These are phyloP conservation scores for Sebastes schlegelii DNA, from an alignment of 2,113 vertebrate genomes.

Conservation along the genomic window DNA sequence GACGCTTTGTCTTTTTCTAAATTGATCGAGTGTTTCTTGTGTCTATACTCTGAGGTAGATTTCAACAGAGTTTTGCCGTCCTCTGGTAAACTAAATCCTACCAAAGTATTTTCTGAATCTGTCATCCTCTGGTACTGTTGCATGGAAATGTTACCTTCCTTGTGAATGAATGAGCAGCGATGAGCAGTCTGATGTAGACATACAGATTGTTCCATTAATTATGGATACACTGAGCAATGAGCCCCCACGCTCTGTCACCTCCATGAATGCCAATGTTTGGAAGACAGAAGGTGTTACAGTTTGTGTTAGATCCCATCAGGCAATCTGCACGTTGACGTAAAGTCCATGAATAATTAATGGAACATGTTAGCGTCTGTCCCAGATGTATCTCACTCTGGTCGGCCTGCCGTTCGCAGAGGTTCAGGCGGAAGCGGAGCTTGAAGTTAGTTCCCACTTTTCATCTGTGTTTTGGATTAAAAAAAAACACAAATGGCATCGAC, in stretches of 20 bases:
- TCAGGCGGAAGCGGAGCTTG: neutral
- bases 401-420: neutral
- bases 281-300: conserved; percentile 50
- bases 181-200: conserved; percentile 21
- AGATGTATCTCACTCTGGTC: conserved; percentile 19
- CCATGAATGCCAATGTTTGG: conserved; percentile 3
- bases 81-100: neutral
- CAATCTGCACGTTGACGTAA: conserved; percentile 36
- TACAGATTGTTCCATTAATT: conserved; percentile 57
- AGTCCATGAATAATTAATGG: conserved; percentile 54
- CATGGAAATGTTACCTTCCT: neutral
- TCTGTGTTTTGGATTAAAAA: conserved; percentile 11
- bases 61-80: neutral
- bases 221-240: conserved; percentile 48
- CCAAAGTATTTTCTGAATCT: neutral
- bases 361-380: conserved; percentile 28
- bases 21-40: neutral
- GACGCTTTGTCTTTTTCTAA: neutral
- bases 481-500: conserved; percentile 12
- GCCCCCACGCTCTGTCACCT: conserved; percentile 5
- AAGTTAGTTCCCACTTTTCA: conserved; percentile 10
- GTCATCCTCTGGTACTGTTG: neutral
- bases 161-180: conserved; percentile 10
- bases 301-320: conserved; percentile 42
- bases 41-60: neutral